A percentile compares a stretch with the other conserved stretches of the same genome.
Evolutionary conservation across 2,888 invertebrate genomes (phyloP).

Genomic region (Brenthis daphne): DNA sequence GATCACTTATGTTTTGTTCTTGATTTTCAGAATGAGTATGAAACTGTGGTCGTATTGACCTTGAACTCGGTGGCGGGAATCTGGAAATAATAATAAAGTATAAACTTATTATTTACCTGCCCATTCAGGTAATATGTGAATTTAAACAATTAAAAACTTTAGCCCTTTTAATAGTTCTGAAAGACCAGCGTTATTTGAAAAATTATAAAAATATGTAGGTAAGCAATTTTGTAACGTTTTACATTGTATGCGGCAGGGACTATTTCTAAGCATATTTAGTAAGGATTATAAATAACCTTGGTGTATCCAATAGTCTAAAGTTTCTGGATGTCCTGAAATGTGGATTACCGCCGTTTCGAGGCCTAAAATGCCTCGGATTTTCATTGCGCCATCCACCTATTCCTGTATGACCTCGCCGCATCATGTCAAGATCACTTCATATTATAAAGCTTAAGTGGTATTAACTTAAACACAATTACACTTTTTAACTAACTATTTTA

Average conservation of each 20-base stretch:
- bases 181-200: background rate
- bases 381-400: slow-evolving; percentile 74
- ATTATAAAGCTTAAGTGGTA: slow-evolving; percentile 43
- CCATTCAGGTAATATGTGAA: background rate
- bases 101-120: background rate
- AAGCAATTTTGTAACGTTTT: slow-evolving; percentile 15
- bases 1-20: slow-evolving; percentile 45
- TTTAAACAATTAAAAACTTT: background rate
- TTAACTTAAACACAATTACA: slow-evolving; percentile 21
- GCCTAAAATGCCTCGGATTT: slow-evolving; percentile 68
- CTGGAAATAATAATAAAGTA: slow-evolving; percentile 50
- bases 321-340: slow-evolving; percentile 60
- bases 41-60: slow-evolving; percentile 51
- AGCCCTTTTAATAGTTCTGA: background rate
- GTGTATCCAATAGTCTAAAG: slow-evolving; percentile 51
- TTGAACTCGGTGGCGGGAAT: slow-evolving; percentile 56
- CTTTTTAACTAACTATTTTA: slow-evolving; percentile 11
- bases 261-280: background rate
- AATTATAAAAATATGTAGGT: slow-evolving; percentile 7
- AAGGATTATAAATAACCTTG: slow-evolving; percentile 52
- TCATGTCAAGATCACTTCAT: slow-evolving; percentile 62
- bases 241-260: background rate
- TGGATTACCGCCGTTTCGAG: slow-evolving; percentile 60
- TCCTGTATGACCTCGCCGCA: slow-evolving; percentile 77
- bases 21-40: slow-evolving; percentile 46